Evolutionary conservation across 1,140 invertebrate species (phyloP), one percentile per base, ranked within the genome.

Genomic region (Phymastichus coffea): DNA sequence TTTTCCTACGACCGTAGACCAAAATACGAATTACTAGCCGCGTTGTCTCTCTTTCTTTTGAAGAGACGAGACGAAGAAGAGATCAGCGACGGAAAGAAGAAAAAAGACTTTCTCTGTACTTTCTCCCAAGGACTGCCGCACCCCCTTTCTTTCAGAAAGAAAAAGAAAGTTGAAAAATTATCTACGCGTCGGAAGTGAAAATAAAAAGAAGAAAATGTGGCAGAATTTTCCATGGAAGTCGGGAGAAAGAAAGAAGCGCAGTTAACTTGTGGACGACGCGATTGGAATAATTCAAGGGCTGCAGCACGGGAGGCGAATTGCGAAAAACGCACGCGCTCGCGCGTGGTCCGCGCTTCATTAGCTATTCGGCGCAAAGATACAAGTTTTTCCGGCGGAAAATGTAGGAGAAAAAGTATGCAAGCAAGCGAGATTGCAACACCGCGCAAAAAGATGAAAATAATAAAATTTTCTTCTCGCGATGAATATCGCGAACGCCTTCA

Each of bases 251-350:
- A 37, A 20, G 14, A 20, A 8, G 19, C 6, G 23, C n/a, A n/a
- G n/a, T n/a, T n/a, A n/a, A n/a, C n/a, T n/a, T n/a, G n/a, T n/a
- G n/a, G n/a, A 67, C 66, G 68, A 77, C 75, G 74, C 72, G 71
- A 80, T 74, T 72, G 72, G 71, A 78, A 78, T 79, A 79, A 77
- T 76, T 77, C 71, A n/a, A n/a, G n/a, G n/a, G n/a, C n/a, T n/a
- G n/a, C n/a, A n/a, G n/a, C n/a, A n/a, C n/a, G n/a, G n/a, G n/a
- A n/a, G 71, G 70, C 64, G 73, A 77, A 80, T 80, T 79, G 77
- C 73, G 73, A 74, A 77, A 71, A 56, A 33, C 28, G 12, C 28
- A 68, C 78, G 78, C 75, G 73, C 71, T 74, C 66, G 72, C 63
- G 67, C 68, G 76, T 71, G 78, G 78, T 80, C 73, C 72, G 76